These are phyloP conservation scores for Anaspis maculata DNA, from an alignment of 2,888 invertebrate genomes.

Conservation along the genomic window DNA sequence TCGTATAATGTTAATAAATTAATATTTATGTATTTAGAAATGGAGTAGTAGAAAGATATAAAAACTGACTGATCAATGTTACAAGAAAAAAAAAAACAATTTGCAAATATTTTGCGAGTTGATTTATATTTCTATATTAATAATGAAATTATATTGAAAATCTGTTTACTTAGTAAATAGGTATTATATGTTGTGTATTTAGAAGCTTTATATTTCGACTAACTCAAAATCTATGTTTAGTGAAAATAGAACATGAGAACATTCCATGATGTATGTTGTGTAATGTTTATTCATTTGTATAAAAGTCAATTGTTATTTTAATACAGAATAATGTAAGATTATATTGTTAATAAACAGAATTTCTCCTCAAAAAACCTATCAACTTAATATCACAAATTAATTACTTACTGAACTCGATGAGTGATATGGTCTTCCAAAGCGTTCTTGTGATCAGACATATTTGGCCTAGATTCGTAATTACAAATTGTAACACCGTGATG, in stretches of 20 bases:
- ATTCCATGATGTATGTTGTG: conserved; percentile 13
- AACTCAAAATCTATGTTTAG: conserved; percentile 22
- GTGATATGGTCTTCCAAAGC: conserved; percentile 54
- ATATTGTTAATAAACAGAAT: conserved; percentile 10
- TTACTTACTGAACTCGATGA: conserved; percentile 47
- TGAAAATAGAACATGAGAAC: conserved; percentile 16
- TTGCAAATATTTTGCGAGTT: conserved; percentile 33
- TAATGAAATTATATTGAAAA: conserved; percentile 14
- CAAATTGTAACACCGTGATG: conserved; percentile 87
- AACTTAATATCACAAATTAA: conserved; percentile 1
- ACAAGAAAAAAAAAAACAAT: conserved; percentile 24
- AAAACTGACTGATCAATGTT: conserved; percentile 34
- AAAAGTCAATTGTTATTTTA: conserved; percentile 31
- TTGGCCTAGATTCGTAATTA: conserved; percentile 81
- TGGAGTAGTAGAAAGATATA: conserved; percentile 5
- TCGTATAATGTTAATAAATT: conserved; percentile 13
- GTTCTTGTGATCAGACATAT: conserved; percentile 76
- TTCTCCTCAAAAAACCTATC: conserved; percentile 2
- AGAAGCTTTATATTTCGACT: conserved; percentile 21
- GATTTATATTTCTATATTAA: conserved; percentile 28
- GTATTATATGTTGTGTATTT: conserved; percentile 23
- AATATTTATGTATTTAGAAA: conserved; percentile 13
- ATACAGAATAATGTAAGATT: conserved; percentile 22
- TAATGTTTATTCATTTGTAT: conserved; percentile 24
- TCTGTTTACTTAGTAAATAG: conserved; percentile 27